Evolutionary conservation across 2,113 vertebrate species (phyloP), one percentile per base, ranked within the genome.

Genomic region (Sturnus vulgaris): DNA sequence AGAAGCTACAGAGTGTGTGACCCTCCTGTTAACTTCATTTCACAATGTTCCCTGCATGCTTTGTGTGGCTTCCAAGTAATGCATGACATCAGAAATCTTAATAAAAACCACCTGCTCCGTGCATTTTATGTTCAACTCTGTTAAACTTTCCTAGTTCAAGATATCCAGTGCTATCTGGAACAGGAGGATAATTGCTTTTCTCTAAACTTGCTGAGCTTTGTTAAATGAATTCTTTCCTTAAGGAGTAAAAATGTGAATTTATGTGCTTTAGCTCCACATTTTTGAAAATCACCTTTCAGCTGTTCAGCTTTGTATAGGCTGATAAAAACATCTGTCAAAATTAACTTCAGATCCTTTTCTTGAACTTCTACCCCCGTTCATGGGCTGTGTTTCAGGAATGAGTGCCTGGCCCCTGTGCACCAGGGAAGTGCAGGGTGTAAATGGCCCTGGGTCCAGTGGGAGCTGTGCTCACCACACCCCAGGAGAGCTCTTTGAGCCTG

Each of bases 31-130:
- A 95, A 92, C 88, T 97, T 82, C 60, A 92, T 95, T 96, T 93
- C 96, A 94, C 85, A 90, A 94, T 96, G 92, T 95, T 96, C 90
- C 86, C 77, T 93, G 83, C 61, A 84, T 92, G 80, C 88, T 93
- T 95, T 96, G 81, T 96, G 88, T 46, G 47, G 65, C 92, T 94
- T 93, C 95, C 93, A 96, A 95, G 80, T 65, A 93, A 92, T 1
- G 15, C 56, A 82, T 95, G 93, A 94, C 93, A 95, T 96, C 93
- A 96, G 86, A 90, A 91, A 65, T 73, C 95, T 94, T 96, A 96
- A 95, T 94, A 75, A 76, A 94, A 97, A 92, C 31, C 94, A 95
- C 93, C 95, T 95, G 95, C 64, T 88, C 50, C 7, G 57, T 76
- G 42, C 40, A 11, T 94, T 94, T 88, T 80, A 65, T 77, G 59